phyloP scores from a whole-genome alignment of 2,888 invertebrate species.

The Cloeon dipterum region DNA sequence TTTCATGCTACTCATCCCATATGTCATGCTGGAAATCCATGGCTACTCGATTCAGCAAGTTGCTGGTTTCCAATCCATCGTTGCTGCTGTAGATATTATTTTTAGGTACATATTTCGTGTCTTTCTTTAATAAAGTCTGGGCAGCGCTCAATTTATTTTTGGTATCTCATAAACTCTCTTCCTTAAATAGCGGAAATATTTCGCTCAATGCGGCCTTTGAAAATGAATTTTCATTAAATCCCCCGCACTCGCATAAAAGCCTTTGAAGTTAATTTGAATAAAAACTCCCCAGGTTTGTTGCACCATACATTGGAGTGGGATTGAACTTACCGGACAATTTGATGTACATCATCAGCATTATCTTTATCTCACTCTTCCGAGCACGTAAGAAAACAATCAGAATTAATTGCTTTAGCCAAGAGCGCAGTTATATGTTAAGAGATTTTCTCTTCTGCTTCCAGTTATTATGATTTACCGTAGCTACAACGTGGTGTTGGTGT shows the following conservation, averaged over 20 bases:
- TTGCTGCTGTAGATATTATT: constrained; percentile 39
- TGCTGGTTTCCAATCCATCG: constrained; percentile 34
- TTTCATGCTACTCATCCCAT: constrained; percentile 38
- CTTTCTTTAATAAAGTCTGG: too few species aligned
- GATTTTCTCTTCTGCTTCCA: too few species aligned
- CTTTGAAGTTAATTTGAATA: constrained; percentile 14
- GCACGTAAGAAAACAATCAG: constrained; percentile 40
- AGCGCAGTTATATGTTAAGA: too few species aligned
- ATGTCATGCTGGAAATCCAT: constrained; percentile 35
- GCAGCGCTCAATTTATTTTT: too few species aligned
- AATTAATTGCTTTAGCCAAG: too few species aligned
- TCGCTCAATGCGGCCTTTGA: too few species aligned
- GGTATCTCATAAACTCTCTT: too few species aligned
- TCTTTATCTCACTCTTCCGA: constrained; percentile 32
- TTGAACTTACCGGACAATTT: constrained; percentile 32
- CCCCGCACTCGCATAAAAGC: too few species aligned
- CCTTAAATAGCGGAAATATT: too few species aligned
- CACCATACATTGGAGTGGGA: constrained; percentile 41
- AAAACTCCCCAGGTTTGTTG: constrained; percentile 24
- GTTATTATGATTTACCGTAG: constrained; percentile 16
- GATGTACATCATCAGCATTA: constrained; percentile 37
- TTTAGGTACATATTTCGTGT: too few species aligned
- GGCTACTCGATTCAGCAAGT: constrained; percentile 29
- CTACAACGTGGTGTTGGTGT: constrained; percentile 25
- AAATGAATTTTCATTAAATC: too few species aligned